Percentiles rank a stretch among this genome's conserved stretches.
These are phyloP conservation scores for Sarcophaga carnaria DNA, from an alignment of 2,888 invertebrate species.

Conservation along the genomic window DNA sequence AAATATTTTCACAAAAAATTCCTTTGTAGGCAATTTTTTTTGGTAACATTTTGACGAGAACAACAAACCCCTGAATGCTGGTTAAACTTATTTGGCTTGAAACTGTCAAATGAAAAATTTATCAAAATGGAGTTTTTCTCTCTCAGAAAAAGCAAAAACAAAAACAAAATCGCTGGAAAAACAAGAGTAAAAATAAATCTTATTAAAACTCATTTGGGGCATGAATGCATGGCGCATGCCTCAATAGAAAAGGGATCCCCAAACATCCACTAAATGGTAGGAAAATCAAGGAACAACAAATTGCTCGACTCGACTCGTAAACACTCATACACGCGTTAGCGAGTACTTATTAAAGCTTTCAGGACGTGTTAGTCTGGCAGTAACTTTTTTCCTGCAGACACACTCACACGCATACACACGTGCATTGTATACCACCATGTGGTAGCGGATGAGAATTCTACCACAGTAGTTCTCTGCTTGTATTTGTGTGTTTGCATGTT, in stretches of 20 bases:
- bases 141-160: background rate
- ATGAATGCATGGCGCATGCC: too few species aligned
- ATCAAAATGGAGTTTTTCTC: constrained; percentile 69
- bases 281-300: too few species aligned
- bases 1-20: constrained; percentile 24
- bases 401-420: background rate
- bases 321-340: too few species aligned
- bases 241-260: too few species aligned
- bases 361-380: too few species aligned
- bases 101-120: constrained; percentile 68
- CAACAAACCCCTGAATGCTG: constrained; percentile 65
- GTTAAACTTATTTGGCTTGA: constrained; percentile 63
- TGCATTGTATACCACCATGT: too few species aligned
- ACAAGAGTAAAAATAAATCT: too few species aligned
- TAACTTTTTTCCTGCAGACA: too few species aligned
- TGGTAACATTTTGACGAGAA: background rate
- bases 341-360: too few species aligned
- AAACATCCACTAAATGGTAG: too few species aligned
- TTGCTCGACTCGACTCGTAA: too few species aligned
- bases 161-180: background rate
- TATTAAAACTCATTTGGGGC: too few species aligned
- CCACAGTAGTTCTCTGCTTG: background rate
- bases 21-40: background rate
- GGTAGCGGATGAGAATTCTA: background rate
- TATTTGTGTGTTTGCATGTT: background rate